phyloP scores from a whole-genome alignment of 2,113 vertebrate genomes.

The Hypocryptadius cinnamomeus region DNA sequence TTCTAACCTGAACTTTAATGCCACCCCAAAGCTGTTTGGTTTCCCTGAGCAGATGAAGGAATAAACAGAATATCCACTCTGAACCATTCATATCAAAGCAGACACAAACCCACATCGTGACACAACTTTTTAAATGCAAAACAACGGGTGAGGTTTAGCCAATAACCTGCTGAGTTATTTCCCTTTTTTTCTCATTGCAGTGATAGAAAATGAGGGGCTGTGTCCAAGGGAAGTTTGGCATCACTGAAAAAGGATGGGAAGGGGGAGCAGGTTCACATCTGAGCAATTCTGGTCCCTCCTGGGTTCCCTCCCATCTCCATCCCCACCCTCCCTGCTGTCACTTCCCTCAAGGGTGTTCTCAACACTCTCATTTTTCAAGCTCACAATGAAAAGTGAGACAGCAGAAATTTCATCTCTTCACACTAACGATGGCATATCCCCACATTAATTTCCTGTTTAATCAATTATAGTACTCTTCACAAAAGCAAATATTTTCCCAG shows the following conservation, averaged over 20 bases:
- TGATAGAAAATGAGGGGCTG: background rate
- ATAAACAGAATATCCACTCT: background rate
- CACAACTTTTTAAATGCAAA: background rate
- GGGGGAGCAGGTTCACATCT: background rate
- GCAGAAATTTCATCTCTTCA: constrained; percentile 26
- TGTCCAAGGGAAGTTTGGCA: background rate
- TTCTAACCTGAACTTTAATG: background rate
- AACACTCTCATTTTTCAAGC: background rate
- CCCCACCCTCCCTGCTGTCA: background rate
- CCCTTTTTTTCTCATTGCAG: background rate
- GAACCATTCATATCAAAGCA: background rate
- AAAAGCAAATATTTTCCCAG: background rate
- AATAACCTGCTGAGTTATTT: background rate
- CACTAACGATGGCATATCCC: background rate
- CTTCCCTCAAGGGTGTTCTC: background rate
- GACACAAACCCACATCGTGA: background rate
- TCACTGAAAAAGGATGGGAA: rapidly evolving
- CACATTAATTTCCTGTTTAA: constrained; percentile 34
- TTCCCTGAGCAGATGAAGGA: background rate
- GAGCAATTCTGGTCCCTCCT: background rate
- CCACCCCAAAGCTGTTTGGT: background rate
- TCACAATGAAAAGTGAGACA: background rate
- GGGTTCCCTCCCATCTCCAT: background rate
- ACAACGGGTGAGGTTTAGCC: background rate
- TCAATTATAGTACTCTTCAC: constrained; percentile 19